phyloP scores from a whole-genome alignment of 2,113 vertebrate species.

The Urocynchramus pylzowi region DNA sequence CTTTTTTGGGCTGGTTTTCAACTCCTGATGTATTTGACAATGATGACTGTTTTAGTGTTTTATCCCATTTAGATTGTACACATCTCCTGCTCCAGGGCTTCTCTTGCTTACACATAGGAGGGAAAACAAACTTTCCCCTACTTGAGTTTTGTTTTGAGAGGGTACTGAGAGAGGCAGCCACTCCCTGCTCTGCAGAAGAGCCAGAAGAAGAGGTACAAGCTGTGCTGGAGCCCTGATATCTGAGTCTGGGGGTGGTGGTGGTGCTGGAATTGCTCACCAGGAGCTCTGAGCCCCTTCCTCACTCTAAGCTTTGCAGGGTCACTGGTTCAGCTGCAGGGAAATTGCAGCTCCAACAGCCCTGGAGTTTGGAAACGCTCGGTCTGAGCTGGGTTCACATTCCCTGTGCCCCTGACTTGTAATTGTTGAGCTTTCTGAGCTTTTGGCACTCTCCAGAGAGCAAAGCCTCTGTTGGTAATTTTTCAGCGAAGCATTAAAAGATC shows the following conservation, averaged over 20 bases:
- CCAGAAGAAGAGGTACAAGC: not conserved
- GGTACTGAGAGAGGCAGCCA: not conserved
- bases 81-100: not conserved
- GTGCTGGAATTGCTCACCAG: not conserved
- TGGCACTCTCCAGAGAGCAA: not conserved
- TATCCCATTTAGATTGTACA: not conserved
- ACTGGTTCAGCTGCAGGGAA: not conserved
- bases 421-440: not conserved
- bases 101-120: not conserved
- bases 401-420: not conserved
- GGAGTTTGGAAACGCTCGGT: not conserved
- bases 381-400: not conserved
- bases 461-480: constrained; percentile 3
- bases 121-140: not conserved
- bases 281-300: not conserved
- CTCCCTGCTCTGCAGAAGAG: not conserved
- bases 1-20: not conserved
- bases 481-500: constrained; percentile 35
- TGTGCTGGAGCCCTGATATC: not conserved
- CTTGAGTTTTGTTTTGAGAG: not conserved
- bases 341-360: not conserved
- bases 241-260: not conserved
- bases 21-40: not conserved
- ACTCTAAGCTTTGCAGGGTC: not conserved
- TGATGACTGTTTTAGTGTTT: not conserved